phyloP scores from a whole-genome alignment of 2,113 vertebrate species.

The Bubo scandiacus region DNA sequence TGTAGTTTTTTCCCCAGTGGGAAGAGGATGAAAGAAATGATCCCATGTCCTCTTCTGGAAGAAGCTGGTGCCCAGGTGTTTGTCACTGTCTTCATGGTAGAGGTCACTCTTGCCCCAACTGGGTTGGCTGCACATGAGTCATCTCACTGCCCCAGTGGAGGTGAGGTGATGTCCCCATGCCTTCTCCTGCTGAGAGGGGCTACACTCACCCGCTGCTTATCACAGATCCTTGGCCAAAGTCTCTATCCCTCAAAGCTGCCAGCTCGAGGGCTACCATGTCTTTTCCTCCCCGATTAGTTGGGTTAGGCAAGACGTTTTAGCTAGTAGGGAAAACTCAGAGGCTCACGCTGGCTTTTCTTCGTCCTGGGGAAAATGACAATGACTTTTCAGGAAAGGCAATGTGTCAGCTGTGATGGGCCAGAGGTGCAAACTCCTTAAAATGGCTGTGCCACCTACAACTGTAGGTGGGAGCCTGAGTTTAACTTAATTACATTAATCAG shows the following conservation, averaged over 20 bases:
- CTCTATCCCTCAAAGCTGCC: neutral
- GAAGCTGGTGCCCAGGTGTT: neutral
- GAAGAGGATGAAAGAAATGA: neutral
- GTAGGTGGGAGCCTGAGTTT: neutral
- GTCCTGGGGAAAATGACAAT: neutral
- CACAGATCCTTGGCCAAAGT: neutral
- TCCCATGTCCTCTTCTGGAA: neutral
- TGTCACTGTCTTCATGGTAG: neutral
- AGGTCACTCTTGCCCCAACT: neutral
- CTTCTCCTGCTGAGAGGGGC: neutral
- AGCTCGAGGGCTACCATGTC: neutral
- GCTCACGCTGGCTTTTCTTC: neutral
- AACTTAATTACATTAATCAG: neutral
- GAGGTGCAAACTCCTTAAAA: neutral
- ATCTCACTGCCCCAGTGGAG: neutral
- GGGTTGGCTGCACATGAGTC: neutral
- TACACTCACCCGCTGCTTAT: neutral
- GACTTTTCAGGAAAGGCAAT: neutral
- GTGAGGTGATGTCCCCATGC: rapidly evolving
- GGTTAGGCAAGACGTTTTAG: neutral
- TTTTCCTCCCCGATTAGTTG: neutral
- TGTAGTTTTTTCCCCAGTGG: neutral
- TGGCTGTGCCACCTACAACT: neutral
- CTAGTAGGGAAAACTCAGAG: neutral
- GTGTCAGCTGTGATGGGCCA: neutral